Conservation (phyloP, 35 echinoderm and acorn worm species). For the Lytechinus pictus region DNA sequence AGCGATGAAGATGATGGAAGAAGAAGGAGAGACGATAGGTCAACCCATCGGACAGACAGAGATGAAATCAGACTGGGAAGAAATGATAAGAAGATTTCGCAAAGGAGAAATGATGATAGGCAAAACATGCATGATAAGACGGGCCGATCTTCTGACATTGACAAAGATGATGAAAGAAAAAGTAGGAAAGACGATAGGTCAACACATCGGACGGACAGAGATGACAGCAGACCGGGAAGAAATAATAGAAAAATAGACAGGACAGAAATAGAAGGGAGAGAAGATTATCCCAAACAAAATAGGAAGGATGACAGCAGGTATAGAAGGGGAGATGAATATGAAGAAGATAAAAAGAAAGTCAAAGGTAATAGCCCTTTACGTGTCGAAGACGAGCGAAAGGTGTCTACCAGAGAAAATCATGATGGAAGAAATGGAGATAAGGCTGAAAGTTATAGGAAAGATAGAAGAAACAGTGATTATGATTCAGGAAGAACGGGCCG, state of each 20-base stretch:
- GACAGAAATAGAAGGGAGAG: not conserved
- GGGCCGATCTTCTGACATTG: too few species aligned
- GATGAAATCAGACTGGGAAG: not conserved
- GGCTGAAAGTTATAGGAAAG: not conserved
- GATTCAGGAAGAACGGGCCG: not conserved
- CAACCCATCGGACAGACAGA: not conserved
- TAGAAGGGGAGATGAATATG: not conserved
- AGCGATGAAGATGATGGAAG: not conserved
- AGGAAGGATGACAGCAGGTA: not conserved
- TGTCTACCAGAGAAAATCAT: not conserved
- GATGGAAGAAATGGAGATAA: not conserved
- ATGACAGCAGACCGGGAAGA: not conserved
- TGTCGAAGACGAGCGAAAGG: not conserved
- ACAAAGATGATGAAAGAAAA: not conserved
- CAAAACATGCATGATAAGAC: too few species aligned
- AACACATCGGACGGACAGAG: not conserved
- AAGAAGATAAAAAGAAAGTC: not conserved
- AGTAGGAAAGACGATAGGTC: not conserved
- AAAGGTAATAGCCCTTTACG: not conserved
- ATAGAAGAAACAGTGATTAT: not conserved
- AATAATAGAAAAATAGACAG: not conserved
- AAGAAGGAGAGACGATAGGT: not conserved
- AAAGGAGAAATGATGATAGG: too few species aligned
- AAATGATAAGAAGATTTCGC: too few species aligned
- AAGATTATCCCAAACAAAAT: not conserved